Evolutionary conservation across 2,797 vertebrate species (phyloP), one percentile per base, ranked within the genome.

Genomic region (Sebastes kiyomatsui): DNA sequence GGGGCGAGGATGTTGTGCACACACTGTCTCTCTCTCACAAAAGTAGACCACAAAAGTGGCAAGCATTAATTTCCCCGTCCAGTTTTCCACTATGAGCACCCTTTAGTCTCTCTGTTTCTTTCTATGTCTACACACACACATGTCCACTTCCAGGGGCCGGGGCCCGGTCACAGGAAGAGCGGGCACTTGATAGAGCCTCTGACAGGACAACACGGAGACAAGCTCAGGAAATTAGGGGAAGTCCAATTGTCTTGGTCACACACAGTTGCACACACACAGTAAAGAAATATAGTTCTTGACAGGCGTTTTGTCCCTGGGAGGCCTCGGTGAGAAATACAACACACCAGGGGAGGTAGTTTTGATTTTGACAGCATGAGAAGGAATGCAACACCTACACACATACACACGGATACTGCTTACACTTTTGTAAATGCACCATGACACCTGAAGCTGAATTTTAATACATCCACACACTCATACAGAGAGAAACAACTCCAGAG

Each of bases 131-230:
- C 67, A 65, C 79, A 42, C 28, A 78, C 54, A 32, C 52, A 72
- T 0, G 49, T 77, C 69, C 73, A 84, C 30, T 69, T 87, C 60
- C 80, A 79, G 54, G 58, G 71, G 58, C 69, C 49, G 2, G 7
- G 61, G 66, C 42, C 67, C 49, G 3, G 79, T 81, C 74, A 91
- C 91, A 94, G 92, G 92, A 94, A 91, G 78, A 79, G 52, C 59
- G 73, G 74, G 56, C 42, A 76, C 16, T 61, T 67, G 69, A 85
- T 76, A 73, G 30, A 85, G 72, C 72, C 71, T 77, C 74, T 72
- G 82, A 73, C 78, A 69, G 81, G 75, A 78, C 49, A 62, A 62
- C 38, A 27, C 6, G 3, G 69, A 80, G 69, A 22, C 23, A 25
- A 59, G 75, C 56, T 77, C 42, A 62, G 68, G 77, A 85, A 83